These are phyloP conservation scores for Aspidiotus rigidus DNA, from an alignment of 2,888 invertebrate genomes.

Conservation along the genomic window DNA sequence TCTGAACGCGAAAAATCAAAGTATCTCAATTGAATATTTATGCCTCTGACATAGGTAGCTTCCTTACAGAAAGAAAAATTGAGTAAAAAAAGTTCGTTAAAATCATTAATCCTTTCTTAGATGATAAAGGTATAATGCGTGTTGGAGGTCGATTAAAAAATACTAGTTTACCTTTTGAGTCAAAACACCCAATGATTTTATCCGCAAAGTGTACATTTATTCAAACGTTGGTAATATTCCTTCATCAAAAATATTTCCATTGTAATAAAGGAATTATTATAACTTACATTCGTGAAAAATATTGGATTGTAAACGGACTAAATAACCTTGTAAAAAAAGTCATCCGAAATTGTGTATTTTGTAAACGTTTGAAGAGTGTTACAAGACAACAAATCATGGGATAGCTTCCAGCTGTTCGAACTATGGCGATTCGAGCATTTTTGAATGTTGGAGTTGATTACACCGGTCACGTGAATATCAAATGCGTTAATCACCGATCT, in stretches of 20 bases:
- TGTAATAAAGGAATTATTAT: constrained; percentile 10
- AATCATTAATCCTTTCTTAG: constrained; percentile 36
- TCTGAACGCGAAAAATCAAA: too few species aligned
- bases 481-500: constrained; percentile 9
- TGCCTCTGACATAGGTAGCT: constrained; percentile 1
- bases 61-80: background rate
- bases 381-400: constrained; percentile 12
- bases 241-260: constrained; percentile 35
- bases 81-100: constrained; percentile 12
- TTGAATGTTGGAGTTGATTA: constrained; percentile 14
- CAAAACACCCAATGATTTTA: constrained; percentile 36
- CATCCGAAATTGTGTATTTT: constrained; percentile 15
- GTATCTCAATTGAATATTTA: constrained; percentile 3
- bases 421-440: background rate
- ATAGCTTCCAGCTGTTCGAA: constrained; percentile 6
- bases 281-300: background rate
- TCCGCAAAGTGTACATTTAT: constrained; percentile 34
- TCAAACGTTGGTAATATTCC: constrained; percentile 26
- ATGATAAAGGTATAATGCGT: constrained; percentile 23
- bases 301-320: constrained; percentile 9
- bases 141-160: constrained; percentile 36
- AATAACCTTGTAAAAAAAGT: constrained; percentile 4
- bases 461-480: constrained; percentile 9
- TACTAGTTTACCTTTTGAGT: constrained; percentile 22
- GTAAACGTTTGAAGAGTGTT: background rate